Conservation (phyloP, 92 coral and sea anemone genomes). For the Micromussa lordhowensis region DNA sequence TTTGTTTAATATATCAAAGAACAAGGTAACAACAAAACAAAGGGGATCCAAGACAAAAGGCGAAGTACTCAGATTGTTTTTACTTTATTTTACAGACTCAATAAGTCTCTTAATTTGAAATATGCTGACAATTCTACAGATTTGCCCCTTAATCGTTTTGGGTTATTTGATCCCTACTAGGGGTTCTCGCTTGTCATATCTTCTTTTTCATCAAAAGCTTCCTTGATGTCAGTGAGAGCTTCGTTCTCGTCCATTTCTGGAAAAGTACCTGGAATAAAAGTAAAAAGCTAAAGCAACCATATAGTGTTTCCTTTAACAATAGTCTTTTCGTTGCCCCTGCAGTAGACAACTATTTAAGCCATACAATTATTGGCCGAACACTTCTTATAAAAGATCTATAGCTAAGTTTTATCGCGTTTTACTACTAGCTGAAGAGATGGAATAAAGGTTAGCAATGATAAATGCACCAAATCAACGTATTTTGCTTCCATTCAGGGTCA, state of each 20-base stretch:
- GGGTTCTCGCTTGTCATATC: not conserved
- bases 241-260: slow-evolving; percentile 1
- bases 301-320: not conserved
- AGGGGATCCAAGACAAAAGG: not conserved
- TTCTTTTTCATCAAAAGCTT: not conserved
- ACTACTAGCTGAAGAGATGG: not conserved
- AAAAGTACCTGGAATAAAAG: not conserved
- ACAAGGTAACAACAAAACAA: not conserved
- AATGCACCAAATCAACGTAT: not conserved
- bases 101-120: not conserved
- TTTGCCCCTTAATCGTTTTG: not conserved
- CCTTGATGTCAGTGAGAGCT: not conserved
- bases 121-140: not conserved
- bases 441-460: not conserved
- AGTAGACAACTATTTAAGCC: not conserved
- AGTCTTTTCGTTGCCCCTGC: not conserved
- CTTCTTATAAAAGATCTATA: not conserved
- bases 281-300: not conserved
- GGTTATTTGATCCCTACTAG: not conserved
- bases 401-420: not conserved
- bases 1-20: too few species aligned
- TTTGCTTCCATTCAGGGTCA: not conserved
- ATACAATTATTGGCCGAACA: not conserved
- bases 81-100: not conserved
- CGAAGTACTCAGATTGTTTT: not conserved